Evolutionary conservation across 2,797 vertebrate species (phyloP), one percentile per base, ranked within the genome.

Genomic region (Sardinella longiceps): DNA sequence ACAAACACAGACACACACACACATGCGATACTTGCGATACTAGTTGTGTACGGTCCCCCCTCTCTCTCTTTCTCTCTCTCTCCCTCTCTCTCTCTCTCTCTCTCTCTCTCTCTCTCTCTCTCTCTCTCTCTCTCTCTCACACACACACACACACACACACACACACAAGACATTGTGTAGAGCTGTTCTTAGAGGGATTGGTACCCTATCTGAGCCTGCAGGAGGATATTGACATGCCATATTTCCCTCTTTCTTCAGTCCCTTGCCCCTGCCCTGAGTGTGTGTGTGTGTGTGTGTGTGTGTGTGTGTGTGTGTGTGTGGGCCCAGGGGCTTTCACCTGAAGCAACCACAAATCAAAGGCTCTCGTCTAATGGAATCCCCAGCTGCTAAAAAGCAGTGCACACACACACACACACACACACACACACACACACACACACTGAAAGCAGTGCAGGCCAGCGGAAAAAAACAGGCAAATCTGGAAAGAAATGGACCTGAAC

Each of bases 331-430:
- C 83, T 43, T 43, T 48, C 82, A 66, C 80, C 80, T 80, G 81
- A 51, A 83, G 86, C 80, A 53, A 80, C 45, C 6, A 33, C 86
- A 84, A 86, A 89, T 89, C 87, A 86, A 82, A 86, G 84, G 80
- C 82, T 86, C 50, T n/a, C 82, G 82, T 48, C 25, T 85, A 85
- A 86, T 85, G 84, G 45, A 88, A 86, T 86, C 85, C 84, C 77
- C n/a, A n/a, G n/a, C n/a, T n/a, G n/a, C n/a, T n/a, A n/a, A n/a
- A n/a, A n/a, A n/a, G n/a, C n/a, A n/a, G n/a, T n/a, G n/a, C n/a
- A n/a, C n/a, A n/a, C n/a, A n/a, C n/a, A n/a, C n/a, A n/a, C n/a
- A n/a, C n/a, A n/a, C n/a, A n/a, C n/a, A n/a, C n/a, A n/a, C n/a
- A n/a, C n/a, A n/a, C n/a, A n/a, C n/a, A n/a, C n/a, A n/a, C n/a